These are phyloP conservation scores for Trogon melanurus DNA, from an alignment of 2,113 vertebrate species.

Conservation along the genomic window DNA sequence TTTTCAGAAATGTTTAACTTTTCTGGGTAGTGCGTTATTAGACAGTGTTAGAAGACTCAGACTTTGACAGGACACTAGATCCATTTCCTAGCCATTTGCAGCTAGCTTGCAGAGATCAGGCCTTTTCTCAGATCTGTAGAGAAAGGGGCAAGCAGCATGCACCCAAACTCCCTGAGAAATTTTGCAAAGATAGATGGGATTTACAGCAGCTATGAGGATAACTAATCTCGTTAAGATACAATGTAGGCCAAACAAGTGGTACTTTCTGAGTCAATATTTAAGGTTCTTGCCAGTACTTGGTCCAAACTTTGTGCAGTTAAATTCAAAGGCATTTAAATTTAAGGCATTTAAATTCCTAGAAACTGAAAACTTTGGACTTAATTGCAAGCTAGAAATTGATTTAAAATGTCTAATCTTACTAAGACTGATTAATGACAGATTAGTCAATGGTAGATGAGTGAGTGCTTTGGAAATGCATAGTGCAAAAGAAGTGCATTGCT, in stretches of 20 bases:
- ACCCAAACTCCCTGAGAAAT: not conserved
- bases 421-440: constrained; percentile 7
- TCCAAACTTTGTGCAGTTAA: not conserved
- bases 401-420: not conserved
- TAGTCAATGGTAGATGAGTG: not conserved
- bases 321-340: not conserved
- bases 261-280: not conserved
- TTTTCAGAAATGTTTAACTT: not conserved
- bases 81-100: not conserved
- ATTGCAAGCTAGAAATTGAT: not conserved
- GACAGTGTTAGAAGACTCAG: not conserved
- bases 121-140: not conserved
- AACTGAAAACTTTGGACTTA: not conserved
- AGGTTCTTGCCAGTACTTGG: not conserved
- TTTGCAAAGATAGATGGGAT: not conserved
- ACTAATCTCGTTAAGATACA: not conserved
- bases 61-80: not conserved
- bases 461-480: not conserved
- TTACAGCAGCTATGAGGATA: not conserved
- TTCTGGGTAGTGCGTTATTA: not conserved
- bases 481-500: not conserved
- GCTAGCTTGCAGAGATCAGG: not conserved
- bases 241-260: not conserved
- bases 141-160: not conserved
- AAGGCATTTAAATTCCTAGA: not conserved